These are phyloP conservation scores for Rhingia campestris DNA, from an alignment of 2,888 invertebrate species.

Conservation along the genomic window DNA sequence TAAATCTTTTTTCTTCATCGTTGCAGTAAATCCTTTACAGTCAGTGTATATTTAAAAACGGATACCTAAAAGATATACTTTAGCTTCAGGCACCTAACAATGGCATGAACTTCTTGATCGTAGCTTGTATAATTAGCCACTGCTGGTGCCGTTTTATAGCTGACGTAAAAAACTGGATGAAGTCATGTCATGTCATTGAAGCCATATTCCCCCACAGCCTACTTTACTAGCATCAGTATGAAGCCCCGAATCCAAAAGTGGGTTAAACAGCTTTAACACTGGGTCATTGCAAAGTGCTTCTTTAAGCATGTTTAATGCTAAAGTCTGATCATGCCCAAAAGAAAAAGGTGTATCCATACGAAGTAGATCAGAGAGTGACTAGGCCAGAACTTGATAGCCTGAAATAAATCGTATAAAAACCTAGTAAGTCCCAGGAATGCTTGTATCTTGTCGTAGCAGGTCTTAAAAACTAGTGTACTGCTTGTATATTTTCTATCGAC, in stretches of 20 bases:
- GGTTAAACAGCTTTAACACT: too few relatives aligned
- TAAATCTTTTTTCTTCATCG: slow-evolving; percentile 40
- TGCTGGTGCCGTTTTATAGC: slow-evolving; percentile 16
- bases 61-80: slow-evolving; percentile 70
- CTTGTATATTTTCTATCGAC: slow-evolving; percentile 74
- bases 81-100: slow-evolving; percentile 71
- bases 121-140: slow-evolving; percentile 27
- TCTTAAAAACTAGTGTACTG: slow-evolving; percentile 66
- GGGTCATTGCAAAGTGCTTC: too few relatives aligned
- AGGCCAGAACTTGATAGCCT: slow-evolving; percentile 59
- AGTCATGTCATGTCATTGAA: slow-evolving; percentile 25
- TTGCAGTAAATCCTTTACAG: slow-evolving; percentile 54
- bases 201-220: background rate
- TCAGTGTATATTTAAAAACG: slow-evolving; percentile 29
- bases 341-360: too few relatives aligned
- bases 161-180: too few relatives aligned
- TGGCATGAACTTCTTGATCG: slow-evolving; percentile 72
- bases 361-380: slow-evolving; percentile 72
- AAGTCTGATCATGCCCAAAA: too few relatives aligned
- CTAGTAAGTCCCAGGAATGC: slow-evolving; percentile 76
- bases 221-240: slow-evolving; percentile 73
- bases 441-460: too few relatives aligned
- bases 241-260: slow-evolving; percentile 72
- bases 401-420: slow-evolving; percentile 75
- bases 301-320: too few relatives aligned